Conservation (phyloP, 2,888 invertebrate species). For the Rhagium mordax region DNA sequence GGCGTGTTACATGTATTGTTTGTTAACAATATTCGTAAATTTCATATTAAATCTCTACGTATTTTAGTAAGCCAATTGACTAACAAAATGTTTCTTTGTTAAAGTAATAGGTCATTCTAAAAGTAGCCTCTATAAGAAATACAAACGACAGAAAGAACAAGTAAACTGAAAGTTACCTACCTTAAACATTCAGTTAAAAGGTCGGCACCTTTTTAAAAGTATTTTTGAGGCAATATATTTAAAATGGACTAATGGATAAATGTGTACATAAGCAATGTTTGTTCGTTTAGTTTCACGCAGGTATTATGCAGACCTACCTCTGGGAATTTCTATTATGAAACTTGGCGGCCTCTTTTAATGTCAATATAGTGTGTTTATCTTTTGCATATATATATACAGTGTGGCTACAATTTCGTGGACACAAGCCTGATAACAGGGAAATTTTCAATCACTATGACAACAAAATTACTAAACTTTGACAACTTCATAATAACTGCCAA, state of each 20-base stretch:
- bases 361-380: slow-evolving; percentile 26
- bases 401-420: no score
- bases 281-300: slow-evolving; percentile 64
- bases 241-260: slow-evolving; percentile 58
- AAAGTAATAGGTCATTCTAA: neutral
- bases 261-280: slow-evolving; percentile 66
- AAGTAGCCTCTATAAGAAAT: neutral
- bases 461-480: no score
- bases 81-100: neutral
- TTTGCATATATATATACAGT: neutral
- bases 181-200: neutral
- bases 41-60: neutral
- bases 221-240: slow-evolving; percentile 65
- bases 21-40: neutral
- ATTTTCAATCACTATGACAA: no score
- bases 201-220: slow-evolving; percentile 21
- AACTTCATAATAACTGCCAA: no score
- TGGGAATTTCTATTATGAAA: slow-evolving; percentile 51
- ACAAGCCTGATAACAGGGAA: no score
- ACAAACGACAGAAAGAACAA: neutral
- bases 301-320: slow-evolving; percentile 64
- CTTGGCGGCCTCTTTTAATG: slow-evolving; percentile 46
- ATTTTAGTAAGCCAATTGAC: slow-evolving; percentile 12
- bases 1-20: neutral
- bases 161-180: neutral